Evolutionary conservation across 2,113 vertebrate species (phyloP).

Genomic region (Formicarius rufipectus): DNA sequence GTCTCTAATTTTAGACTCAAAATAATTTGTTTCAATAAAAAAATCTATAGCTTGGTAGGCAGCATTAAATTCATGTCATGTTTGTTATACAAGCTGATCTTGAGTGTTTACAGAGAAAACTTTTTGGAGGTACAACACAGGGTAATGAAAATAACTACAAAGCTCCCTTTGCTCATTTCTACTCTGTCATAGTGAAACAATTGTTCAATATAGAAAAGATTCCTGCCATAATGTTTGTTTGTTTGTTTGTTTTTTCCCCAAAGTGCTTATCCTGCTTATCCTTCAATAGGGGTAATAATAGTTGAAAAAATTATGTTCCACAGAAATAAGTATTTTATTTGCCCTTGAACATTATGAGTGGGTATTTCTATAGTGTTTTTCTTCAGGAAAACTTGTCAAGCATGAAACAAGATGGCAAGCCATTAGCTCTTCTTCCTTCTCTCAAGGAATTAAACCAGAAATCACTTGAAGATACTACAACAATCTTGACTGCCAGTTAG

Average conservation of each 20-base stretch:
- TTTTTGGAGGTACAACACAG: not conserved
- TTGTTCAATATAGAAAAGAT: not conserved
- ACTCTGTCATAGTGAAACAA: not conserved
- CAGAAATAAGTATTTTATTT: constrained; percentile 35
- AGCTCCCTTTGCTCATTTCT: not conserved
- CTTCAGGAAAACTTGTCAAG: constrained; percentile 17
- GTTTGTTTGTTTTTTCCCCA: too few species aligned
- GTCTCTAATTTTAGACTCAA: not conserved
- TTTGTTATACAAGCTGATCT: constrained; percentile 9
- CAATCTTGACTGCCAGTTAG: not conserved
- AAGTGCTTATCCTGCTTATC: too few species aligned
- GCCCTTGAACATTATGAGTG: constrained; percentile 25
- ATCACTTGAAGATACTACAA: constrained; percentile 25
- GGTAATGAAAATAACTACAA: not conserved
- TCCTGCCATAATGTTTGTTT: too few species aligned
- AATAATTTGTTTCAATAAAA: not conserved
- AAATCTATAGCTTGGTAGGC: not conserved
- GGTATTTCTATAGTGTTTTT: not conserved
- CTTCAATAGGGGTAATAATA: not conserved
- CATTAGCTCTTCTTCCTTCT: constrained; percentile 34
- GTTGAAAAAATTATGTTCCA: constrained; percentile 16
- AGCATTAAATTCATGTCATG: not conserved
- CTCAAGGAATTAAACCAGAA: constrained; percentile 37
- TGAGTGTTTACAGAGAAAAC: not conserved
- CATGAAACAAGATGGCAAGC: constrained; percentile 15